phyloP scores from a whole-genome alignment of 1,140 invertebrate genomes.

The Geopemphigus sp. region DNA sequence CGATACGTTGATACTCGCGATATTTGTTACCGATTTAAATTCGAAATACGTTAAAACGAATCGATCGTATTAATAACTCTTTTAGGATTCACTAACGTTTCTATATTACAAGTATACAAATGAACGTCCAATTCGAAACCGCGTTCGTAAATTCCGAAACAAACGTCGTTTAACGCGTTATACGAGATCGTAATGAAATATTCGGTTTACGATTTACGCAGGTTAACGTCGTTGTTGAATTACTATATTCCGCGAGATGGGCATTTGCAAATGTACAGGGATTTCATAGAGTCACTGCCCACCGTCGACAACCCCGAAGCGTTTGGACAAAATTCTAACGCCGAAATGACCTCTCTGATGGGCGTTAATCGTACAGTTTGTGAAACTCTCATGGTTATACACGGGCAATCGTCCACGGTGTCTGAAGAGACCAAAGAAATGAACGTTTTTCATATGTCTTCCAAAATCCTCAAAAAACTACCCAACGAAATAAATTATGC shows the following conservation, averaged over 20 bases:
- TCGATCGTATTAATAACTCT: too few species aligned
- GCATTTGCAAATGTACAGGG: slow-evolving; percentile 72
- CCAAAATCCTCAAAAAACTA: slow-evolving; percentile 70
- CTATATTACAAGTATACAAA: too few species aligned
- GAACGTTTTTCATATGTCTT: slow-evolving; percentile 68
- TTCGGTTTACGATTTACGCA: not conserved
- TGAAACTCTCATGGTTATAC: slow-evolving; percentile 76
- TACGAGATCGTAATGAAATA: too few species aligned
- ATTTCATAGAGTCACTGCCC: slow-evolving; percentile 66
- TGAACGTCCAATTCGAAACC: too few species aligned
- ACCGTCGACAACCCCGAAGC: slow-evolving; percentile 75
- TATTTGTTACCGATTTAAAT: too few species aligned
- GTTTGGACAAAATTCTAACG: slow-evolving; percentile 87
- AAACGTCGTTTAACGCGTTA: too few species aligned
- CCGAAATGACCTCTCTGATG: slow-evolving; percentile 83
- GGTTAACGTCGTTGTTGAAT: slow-evolving; percentile 58
- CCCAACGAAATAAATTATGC: slow-evolving; percentile 74
- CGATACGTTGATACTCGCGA: too few species aligned
- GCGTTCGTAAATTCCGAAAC: too few species aligned
- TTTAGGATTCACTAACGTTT: too few species aligned
- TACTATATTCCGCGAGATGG: slow-evolving; percentile 82
- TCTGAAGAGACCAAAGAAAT: slow-evolving; percentile 65
- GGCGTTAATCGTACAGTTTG: slow-evolving; percentile 74
- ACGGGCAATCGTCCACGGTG: slow-evolving; percentile 64
- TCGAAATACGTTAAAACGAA: too few species aligned